Evolutionary conservation across 2,888 invertebrate genomes (phyloP), one percentile per base, ranked within the genome.

Genomic region (Drosophila fulvimacula): DNA sequence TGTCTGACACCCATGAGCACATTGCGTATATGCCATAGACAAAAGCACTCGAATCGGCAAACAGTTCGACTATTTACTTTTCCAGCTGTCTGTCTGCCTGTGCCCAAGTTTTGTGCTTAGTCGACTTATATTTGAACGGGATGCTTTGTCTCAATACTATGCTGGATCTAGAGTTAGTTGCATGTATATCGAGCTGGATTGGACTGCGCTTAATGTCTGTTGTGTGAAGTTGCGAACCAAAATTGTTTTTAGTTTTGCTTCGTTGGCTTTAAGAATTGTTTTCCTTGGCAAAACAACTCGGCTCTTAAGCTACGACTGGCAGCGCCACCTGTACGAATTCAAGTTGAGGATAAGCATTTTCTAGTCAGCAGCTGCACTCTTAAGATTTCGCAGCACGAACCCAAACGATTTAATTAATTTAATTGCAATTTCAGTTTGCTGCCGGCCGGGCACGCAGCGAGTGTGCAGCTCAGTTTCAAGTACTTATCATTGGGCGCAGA

Each of bases 361-460:
- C 15, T n/a, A n/a, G 32, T 10, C 27, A 60, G 57, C 56, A 53
- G 53, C 61, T 61, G 73, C 70, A 73, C 46, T 70, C 52, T 46
- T 27, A 34, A 46, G 58, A 69, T 75, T 79, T 61, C 32, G 13
- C 36, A 38, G 27, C 41, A 34, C 44, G 52, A 77, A 64, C 70
- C 27, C 53, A 48, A 83, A 78, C 79, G 80, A 79, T 88, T 85
- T 86, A 78, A 86, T 88, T 85, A 86, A 85, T 81, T 83, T 70
- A 88, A 86, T 85, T 85, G 80, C 84, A 84, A 73, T 84, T 85
- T 74, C 34, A 53, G 38, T 49, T 64, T 55, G 55, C 42, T 49
- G 55, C 39, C 36, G 42, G 51, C 38, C n/a, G 9, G 48, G 46
- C 39, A 30, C 39, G 36, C 41, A 42, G 52, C 24, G 57, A 48